Conservation (phyloP, 2,113 vertebrate genomes). For the Phocoena sinus region DNA sequence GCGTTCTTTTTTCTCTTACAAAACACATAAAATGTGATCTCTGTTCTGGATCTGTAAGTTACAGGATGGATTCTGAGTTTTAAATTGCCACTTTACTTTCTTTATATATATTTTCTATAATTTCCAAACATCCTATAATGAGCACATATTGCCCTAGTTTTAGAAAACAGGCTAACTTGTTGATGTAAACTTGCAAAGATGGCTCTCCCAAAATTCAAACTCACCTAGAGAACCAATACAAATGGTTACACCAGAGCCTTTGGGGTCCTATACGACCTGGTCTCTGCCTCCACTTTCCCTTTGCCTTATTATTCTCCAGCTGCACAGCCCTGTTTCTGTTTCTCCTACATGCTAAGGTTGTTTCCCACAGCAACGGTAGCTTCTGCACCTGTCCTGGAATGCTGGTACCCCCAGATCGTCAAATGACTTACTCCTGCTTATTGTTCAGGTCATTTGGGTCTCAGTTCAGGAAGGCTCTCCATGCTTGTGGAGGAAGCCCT, state of each 20-base stretch:
- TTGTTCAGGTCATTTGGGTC: background rate
- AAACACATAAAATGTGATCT: background rate
- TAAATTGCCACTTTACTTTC: conserved; percentile 26
- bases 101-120: conserved; percentile 1
- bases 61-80: conserved; percentile 1
- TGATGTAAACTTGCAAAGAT: background rate
- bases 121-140: background rate
- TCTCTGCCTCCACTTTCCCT: background rate
- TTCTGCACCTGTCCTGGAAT: background rate
- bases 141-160: background rate
- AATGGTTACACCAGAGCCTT: background rate
- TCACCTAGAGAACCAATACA: background rate
- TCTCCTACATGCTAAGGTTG: background rate
- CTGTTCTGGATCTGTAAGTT: background rate
- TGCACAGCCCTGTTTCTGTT: background rate
- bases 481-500: background rate
- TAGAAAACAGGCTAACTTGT: background rate
- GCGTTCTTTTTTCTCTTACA: background rate
- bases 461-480: background rate
- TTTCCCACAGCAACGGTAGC: background rate
- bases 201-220: background rate
- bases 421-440: background rate
- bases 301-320: background rate
- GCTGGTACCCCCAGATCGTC: background rate
- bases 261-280: too few relatives aligned